phyloP scores from a whole-genome alignment of 2,888 invertebrate species.

The Drosophila testacea region DNA sequence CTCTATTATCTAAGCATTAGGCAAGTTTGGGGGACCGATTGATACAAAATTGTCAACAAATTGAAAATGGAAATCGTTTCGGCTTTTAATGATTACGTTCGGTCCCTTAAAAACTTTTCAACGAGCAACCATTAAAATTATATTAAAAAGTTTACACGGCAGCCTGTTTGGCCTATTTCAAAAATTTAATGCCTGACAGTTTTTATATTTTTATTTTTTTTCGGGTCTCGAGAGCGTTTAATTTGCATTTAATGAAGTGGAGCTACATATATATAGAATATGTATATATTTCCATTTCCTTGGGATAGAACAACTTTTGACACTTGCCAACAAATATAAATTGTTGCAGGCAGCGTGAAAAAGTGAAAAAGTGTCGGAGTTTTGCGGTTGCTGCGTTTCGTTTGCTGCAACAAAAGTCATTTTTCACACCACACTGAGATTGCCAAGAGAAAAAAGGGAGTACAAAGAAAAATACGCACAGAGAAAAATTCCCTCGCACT shows the following conservation, averaged over 20 bases:
- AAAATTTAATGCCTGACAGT: conserved; percentile 48
- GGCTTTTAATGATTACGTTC: conserved; percentile 64
- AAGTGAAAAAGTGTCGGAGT: conserved; percentile 76
- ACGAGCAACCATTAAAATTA: conserved; percentile 66
- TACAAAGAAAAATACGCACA: no score
- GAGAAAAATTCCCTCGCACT: no score
- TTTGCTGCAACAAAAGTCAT: conserved; percentile 68
- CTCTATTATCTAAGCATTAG: conserved; percentile 78
- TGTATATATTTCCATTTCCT: neutral
- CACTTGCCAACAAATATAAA: conserved; percentile 74
- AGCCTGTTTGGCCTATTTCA: conserved; percentile 58
- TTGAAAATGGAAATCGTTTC: conserved; percentile 68
- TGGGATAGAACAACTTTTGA: conserved; percentile 57
- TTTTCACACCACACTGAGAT: conserved; percentile 65
- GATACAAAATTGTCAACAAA: conserved; percentile 75
- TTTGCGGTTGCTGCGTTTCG: conserved; percentile 58
- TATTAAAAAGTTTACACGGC: conserved; percentile 73
- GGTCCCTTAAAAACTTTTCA: conserved; percentile 48
- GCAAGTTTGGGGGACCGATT: conserved; percentile 36
- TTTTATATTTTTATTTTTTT: conserved; percentile 11
- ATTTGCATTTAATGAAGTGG: conserved; percentile 68
- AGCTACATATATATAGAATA: neutral
- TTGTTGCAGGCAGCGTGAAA: conserved; percentile 74
- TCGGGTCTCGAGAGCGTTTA: conserved; percentile 36
- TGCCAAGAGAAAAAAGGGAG: neutral